Conservation (phyloP, 2,113 vertebrate species). For the Aphelocoma coerulescens region DNA sequence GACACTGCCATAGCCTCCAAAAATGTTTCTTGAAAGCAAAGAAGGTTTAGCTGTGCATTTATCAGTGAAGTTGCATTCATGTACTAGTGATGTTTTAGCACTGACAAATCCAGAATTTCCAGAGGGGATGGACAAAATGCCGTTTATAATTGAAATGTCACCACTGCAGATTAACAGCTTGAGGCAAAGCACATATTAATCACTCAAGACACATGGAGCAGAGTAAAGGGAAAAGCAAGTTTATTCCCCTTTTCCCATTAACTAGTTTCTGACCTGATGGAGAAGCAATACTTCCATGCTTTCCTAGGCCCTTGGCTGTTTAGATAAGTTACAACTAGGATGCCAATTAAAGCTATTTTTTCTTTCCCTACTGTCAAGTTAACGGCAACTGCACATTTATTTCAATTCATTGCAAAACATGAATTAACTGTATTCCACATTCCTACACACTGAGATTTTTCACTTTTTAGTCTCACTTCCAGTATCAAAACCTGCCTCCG, state of each 20-base stretch:
- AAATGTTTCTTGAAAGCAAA: neutral
- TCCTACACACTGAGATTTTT: neutral
- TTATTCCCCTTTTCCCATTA: conserved; percentile 36
- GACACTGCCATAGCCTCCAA: neutral
- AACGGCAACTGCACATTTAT: neutral
- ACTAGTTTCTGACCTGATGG: conserved; percentile 13
- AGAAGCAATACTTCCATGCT: neutral
- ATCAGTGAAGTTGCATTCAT: neutral
- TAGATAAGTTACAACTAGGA: neutral
- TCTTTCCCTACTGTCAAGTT: neutral
- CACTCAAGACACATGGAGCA: neutral
- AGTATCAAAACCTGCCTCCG: neutral
- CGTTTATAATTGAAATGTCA: conserved; percentile 54
- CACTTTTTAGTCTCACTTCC: neutral
- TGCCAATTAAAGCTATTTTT: neutral
- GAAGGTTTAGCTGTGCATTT: neutral
- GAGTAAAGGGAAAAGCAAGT: conserved; percentile 3
- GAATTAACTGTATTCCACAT: neutral
- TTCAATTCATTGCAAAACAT: neutral
- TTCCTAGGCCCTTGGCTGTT: conserved; percentile 9
- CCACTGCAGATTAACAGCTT: conserved; percentile 38
- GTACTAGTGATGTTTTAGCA: neutral
- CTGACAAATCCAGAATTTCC: conserved; percentile 36
- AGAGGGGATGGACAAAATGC: conserved; percentile 42
- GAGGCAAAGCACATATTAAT: conserved; percentile 47